Conservation (phyloP, 2,113 vertebrate species). For the Nanorana parkeri region DNA sequence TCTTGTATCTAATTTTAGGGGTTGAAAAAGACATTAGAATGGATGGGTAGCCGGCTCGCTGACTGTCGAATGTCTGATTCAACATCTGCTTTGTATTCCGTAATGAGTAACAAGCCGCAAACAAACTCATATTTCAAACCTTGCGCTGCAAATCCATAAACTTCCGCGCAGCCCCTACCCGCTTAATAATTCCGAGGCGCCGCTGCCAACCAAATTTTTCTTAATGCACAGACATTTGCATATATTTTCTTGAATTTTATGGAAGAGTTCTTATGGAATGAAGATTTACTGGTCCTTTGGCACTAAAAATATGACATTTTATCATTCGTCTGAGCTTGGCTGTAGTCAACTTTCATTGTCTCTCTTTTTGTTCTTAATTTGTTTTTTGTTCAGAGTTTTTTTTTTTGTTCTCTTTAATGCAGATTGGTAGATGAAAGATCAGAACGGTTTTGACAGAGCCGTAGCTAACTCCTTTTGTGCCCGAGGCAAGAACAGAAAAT, state of each 20-base stretch:
- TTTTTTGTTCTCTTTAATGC: constrained; percentile 6
- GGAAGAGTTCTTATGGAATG: constrained; percentile 52
- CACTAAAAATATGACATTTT: constrained; percentile 50
- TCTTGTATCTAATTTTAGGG: constrained; percentile 34
- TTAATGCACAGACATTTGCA: constrained; percentile 57
- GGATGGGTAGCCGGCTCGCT: constrained; percentile 35
- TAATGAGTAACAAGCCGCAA: constrained; percentile 43
- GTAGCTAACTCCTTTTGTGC: too few relatives aligned
- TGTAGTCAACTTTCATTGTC: constrained; percentile 42
- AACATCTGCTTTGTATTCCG: constrained; percentile 53
- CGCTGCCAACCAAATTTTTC: constrained; percentile 51
- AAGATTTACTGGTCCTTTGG: constrained; percentile 53
- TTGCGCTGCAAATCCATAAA: constrained; percentile 50
- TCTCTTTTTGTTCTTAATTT: constrained; percentile 34
- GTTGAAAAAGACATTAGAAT: constrained; percentile 13
- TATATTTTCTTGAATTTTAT: constrained; percentile 57
- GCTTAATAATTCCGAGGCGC: constrained; percentile 55
- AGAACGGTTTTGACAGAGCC: constrained; percentile 42
- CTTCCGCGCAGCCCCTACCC: constrained; percentile 16
- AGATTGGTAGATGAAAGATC: constrained; percentile 42
- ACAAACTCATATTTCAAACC: constrained; percentile 54
- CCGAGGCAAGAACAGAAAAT: too few relatives aligned
- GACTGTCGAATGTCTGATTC: constrained; percentile 16
- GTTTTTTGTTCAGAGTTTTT: constrained; percentile 26
- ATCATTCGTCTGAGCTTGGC: constrained; percentile 25